Conservation (phyloP, 2,113 vertebrate species). For the Junco hyemalis region DNA sequence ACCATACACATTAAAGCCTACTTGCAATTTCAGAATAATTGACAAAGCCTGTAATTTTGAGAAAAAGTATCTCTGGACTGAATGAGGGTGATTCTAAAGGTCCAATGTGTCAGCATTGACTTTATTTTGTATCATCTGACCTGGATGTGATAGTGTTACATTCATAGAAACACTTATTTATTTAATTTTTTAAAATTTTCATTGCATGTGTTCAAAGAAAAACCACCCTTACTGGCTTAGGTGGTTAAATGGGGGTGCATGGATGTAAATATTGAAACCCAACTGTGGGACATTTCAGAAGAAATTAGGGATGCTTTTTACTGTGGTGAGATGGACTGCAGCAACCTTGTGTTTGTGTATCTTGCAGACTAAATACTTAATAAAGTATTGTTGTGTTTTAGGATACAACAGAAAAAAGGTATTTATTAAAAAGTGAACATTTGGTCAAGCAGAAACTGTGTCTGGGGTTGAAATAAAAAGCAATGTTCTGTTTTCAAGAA, state of each 20-base stretch:
- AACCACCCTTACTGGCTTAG: not conserved
- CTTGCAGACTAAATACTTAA: not conserved
- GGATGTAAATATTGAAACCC: not conserved
- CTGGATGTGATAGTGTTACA: not conserved
- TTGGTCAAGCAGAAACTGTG: not conserved
- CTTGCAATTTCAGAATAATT: not conserved
- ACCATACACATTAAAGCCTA: not conserved
- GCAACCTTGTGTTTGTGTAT: not conserved
- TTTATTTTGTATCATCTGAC: not conserved
- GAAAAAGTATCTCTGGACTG: not conserved
- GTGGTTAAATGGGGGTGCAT: not conserved
- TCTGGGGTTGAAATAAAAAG: not conserved
- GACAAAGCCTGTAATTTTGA: not conserved
- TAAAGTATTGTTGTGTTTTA: not conserved
- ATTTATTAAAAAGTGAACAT: not conserved
- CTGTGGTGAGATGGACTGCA: not conserved
- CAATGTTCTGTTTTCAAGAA: not conserved
- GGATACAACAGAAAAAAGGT: not conserved
- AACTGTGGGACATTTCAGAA: not conserved
- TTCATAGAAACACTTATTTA: not conserved
- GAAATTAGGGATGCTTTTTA: not conserved
- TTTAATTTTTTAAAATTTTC: not conserved
- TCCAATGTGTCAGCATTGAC: rapidly evolving
- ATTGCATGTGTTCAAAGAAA: not conserved
- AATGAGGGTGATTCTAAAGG: not conserved